Evolutionary conservation across 2,113 vertebrate species (phyloP).

Genomic region (Riparia riparia): DNA sequence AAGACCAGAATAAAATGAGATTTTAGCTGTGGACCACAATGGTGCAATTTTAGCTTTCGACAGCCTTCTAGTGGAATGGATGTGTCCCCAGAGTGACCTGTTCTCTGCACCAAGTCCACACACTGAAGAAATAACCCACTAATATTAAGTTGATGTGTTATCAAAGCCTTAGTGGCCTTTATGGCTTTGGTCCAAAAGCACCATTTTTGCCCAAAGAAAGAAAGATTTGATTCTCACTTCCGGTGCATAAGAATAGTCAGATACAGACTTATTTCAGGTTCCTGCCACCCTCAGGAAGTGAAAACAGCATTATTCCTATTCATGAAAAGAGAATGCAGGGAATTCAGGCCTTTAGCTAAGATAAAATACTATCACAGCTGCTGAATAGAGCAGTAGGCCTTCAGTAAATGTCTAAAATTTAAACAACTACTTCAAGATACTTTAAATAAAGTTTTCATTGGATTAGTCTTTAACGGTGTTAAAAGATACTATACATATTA

Average conservation of each 20-base stretch:
- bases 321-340: not conserved
- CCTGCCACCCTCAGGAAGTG: not conserved
- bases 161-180: not conserved
- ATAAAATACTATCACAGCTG: not conserved
- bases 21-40: not conserved
- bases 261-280: not conserved
- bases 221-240: not conserved
- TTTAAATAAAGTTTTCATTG: not conserved
- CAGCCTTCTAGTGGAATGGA: not conserved
- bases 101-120: not conserved
- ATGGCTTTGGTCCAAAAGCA: not conserved
- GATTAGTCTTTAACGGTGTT: not conserved
- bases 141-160: fast-evolving
- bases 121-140: not conserved
- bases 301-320: not conserved
- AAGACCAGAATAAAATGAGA: not conserved
- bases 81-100: not conserved
- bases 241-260: not conserved
- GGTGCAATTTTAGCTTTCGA: not conserved
- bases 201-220: not conserved
- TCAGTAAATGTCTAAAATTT: not conserved
- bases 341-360: not conserved
- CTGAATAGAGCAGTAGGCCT: not conserved
- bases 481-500: not conserved
- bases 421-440: not conserved